A percentile compares a stretch with the other conserved stretches of the same genome.
Conservation (phyloP, 2,888 invertebrate genomes). For the Lasioglossum malachurum region DNA sequence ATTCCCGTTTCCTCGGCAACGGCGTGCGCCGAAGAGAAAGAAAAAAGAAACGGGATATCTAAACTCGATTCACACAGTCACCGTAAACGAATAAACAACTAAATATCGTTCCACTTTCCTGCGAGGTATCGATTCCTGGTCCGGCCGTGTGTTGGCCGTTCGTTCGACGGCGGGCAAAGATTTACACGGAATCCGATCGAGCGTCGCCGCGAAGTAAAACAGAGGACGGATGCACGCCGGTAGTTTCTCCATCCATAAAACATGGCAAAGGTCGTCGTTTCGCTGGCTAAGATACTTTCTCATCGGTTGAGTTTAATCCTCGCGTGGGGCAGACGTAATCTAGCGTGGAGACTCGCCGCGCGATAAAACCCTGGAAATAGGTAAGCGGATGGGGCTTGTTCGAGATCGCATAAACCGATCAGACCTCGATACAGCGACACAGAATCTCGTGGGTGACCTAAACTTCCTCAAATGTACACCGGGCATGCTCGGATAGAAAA, state of each 20-base stretch:
- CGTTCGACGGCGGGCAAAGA: neutral
- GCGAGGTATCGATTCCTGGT: neutral
- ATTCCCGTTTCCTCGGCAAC: neutral
- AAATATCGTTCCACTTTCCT: slow-evolving; percentile 12
- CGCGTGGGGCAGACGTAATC: slow-evolving; percentile 29
- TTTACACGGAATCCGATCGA: slow-evolving; percentile 28
- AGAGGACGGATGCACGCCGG: slow-evolving; percentile 17
- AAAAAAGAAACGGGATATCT: neutral
- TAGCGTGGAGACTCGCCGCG: slow-evolving; percentile 1
- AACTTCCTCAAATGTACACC: slow-evolving; percentile 28
- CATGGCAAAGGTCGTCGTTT: slow-evolving; percentile 63
- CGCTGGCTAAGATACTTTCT: slow-evolving; percentile 54
- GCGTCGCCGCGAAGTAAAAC: neutral
- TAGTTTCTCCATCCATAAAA: slow-evolving; percentile 53
- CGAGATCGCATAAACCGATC: slow-evolving; percentile 33
- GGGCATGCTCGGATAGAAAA: neutral
- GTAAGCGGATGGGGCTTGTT: slow-evolving; percentile 30
- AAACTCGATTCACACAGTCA: neutral
- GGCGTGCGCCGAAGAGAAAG: neutral
- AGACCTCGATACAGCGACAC: slow-evolving; percentile 39
- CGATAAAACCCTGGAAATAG: slow-evolving; percentile 34
- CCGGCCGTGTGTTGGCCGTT: neutral
- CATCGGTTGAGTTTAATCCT: slow-evolving; percentile 54
- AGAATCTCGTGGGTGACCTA: slow-evolving; percentile 39
- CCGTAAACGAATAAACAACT: slow-evolving; percentile 10